Evolutionary conservation across 2,113 vertebrate genomes (phyloP), one percentile per base, ranked within the genome.

Genomic region (Leiothrix lutea): DNA sequence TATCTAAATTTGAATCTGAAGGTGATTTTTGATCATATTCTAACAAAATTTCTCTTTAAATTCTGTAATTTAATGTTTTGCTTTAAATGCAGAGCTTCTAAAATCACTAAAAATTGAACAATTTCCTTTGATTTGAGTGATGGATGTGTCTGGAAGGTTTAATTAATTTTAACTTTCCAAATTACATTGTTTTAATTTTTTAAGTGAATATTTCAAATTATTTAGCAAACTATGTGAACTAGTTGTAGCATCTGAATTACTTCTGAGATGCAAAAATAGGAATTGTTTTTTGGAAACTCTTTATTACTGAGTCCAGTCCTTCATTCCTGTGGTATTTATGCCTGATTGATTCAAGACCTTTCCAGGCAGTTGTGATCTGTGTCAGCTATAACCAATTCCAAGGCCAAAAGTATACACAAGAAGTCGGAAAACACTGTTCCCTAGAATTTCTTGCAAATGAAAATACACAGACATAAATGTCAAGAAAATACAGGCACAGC

Each of bases 361-460:
- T 78, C 57, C 65, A 57, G 64, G 17, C 10, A 69, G 18, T 5
- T 45, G 45, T 79, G 61, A 79, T 21, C 61, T 87, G 28, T 65
- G 20, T 16, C 74, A 91, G 42, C 6, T 54, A 7, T 31, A 56
- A 71, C 5, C n/a, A 53, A 1, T 23, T 79, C 24, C 61, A 44
- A 69, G 22, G 31, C 8, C 22, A 65, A 53, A 84, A 72, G 13
- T 8, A 53, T 3, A 38, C 4, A 38, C 0, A 1, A 31, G 5
- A 12, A 75, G 48, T 85, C 69, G 19, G n/a, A 71, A 74, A 73
- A 53, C 10, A 20, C 9, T 12, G 3, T 65, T 91, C 38, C 66
- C 16, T 28, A 69, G 48, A 72, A 61, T 29, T 48, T 45, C 12
- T 72, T 79, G 28, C 5, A 89, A 57, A 48, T 40, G 23, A 62